Base-by-base conservation (phyloP, 2,113 vertebrate species). In the Dasyprocta punctata region DNA sequence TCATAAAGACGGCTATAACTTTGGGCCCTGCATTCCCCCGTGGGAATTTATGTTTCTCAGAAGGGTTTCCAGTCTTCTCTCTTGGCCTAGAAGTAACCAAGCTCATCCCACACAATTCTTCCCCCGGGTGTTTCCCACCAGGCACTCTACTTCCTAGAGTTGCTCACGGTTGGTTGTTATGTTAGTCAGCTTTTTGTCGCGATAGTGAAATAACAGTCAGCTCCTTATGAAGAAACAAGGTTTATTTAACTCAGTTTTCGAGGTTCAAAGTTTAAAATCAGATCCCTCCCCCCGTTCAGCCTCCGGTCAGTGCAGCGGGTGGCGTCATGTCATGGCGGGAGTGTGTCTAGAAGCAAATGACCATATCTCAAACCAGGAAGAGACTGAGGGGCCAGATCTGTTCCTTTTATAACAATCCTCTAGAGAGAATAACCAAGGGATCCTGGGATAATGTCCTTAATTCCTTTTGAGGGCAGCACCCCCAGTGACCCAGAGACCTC, bases 21-120 rank as follows among this genome's bases (percentile, higher is more conserved):
- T 84, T 84, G 6, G 30, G 41, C 58, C 17, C 36, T 88, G 3
- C 44, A 84, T 19, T 24, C 26, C 17, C 49, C 5, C 47, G 36
- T n/a, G 41, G 52, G 58, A 85, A 63, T 71, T 90, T 90, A 69
- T 61, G 26, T 60, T 49, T 77, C 73, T 47, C 41, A 30, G 61
- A 77, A 90, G 58, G 22, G 12, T 47, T 58, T 63, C 0, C 41
- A 41, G n/a, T 13, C n/a, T 91, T 60, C 54, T 28, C 12, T 83
- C 61, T 69, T 91, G 89, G 69, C 49, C 41, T 88, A 82, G 24
- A 95, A 84, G 80, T 7, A n/a, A 30, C 85, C 86, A 88, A 61
- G 49, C n/a, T 94, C 90, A n/a, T 75, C 81, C 67, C 67, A 86
- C 41, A 69, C 0, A 9, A 67, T 5, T 65, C 60, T 65, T 56